Evolutionary conservation across 2,113 vertebrate species (phyloP).

Genomic region (Clarias gariepinus): DNA sequence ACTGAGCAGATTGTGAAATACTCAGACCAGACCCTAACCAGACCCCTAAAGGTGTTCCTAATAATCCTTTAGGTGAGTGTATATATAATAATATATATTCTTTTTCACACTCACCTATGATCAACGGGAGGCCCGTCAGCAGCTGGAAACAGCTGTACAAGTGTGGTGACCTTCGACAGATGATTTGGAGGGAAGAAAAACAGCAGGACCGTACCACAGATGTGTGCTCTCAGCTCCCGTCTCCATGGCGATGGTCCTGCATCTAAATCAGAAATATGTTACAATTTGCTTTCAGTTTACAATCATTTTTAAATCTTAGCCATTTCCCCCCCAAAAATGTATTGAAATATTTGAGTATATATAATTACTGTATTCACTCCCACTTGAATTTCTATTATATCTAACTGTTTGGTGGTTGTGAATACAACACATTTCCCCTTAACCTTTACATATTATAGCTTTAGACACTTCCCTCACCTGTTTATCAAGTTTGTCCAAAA

Average conservation of each 20-base stretch:
- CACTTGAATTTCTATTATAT: too few species aligned
- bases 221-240: constrained; percentile 72
- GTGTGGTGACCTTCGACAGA: constrained; percentile 61
- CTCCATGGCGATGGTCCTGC: constrained; percentile 72
- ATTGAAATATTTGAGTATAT: too few species aligned
- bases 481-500: too few species aligned
- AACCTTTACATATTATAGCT: too few species aligned
- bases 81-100: neutral
- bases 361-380: too few species aligned
- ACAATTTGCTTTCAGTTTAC: neutral
- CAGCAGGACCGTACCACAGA: constrained; percentile 68
- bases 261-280: constrained; percentile 56
- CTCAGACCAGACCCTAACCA: too few species aligned
- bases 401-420: too few species aligned
- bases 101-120: constrained; percentile 55
- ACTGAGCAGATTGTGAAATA: too few species aligned
- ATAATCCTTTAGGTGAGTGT: too few species aligned
- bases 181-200: constrained; percentile 61
- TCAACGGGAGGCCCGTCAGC: constrained; percentile 62
- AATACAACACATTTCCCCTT: too few species aligned
- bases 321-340: neutral
- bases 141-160: constrained; percentile 68
- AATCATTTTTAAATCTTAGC: neutral
- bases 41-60: too few species aligned
- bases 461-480: too few species aligned